These are phyloP conservation scores for Eupithecia dodoneata DNA, from an alignment of 2,888 invertebrate genomes.

Conservation along the genomic window DNA sequence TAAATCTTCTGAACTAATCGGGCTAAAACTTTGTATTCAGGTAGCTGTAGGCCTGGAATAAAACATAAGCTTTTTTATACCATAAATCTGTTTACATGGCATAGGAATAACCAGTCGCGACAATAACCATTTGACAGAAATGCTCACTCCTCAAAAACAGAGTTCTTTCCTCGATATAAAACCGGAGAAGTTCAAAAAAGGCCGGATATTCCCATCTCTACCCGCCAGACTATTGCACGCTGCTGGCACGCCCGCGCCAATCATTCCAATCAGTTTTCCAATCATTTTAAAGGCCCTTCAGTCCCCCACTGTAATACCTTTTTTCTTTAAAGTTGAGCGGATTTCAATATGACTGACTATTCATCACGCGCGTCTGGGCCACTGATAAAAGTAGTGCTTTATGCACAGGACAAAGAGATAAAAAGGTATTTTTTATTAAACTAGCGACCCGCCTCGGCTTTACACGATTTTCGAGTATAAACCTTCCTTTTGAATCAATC, in stretches of 20 bases:
- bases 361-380: slow-evolving; percentile 42
- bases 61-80: too few relatives aligned
- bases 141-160: not conserved
- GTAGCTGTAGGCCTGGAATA: too few relatives aligned
- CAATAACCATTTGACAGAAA: not conserved
- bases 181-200: not conserved
- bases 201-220: not conserved
- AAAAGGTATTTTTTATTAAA: not conserved
- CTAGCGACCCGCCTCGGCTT: too few relatives aligned
- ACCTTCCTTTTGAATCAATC: too few relatives aligned
- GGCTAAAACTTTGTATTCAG: too few relatives aligned
- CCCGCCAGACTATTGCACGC: slow-evolving; percentile 53
- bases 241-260: slow-evolving; percentile 53
- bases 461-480: too few relatives aligned
- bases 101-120: not conserved
- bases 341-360: slow-evolving; percentile 47
- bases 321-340: slow-evolving; percentile 40
- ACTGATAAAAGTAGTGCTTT: slow-evolving; percentile 2
- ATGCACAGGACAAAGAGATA: not conserved
- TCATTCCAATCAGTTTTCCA: slow-evolving; percentile 73
- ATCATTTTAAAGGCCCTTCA: slow-evolving; percentile 62
- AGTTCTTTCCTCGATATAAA: not conserved
- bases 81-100: too few relatives aligned
- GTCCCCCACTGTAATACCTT: slow-evolving; percentile 47
- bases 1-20: too few relatives aligned